A percentile compares a stretch with the other conserved stretches of the same genome.
phyloP scores from a whole-genome alignment of 1,140 invertebrate genomes.

The Tribolium castaneum region DNA sequence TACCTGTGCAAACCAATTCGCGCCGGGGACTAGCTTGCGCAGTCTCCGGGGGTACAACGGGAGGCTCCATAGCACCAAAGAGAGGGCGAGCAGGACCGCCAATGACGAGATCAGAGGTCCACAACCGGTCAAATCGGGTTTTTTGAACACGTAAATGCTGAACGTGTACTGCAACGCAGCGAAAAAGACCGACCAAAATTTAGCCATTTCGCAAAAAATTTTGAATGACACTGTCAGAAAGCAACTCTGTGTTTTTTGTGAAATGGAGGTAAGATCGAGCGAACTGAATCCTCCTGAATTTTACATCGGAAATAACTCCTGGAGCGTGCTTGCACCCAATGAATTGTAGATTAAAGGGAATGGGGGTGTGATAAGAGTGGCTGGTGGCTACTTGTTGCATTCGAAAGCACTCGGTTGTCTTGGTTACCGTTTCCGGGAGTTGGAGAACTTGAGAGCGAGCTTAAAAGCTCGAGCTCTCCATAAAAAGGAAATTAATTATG shows the following conservation, averaged over 20 bases:
- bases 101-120: constrained; percentile 56
- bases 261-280: neutral
- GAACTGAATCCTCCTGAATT: neutral
- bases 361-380: neutral
- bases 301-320: neutral
- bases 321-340: neutral
- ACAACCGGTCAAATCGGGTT: constrained; percentile 49
- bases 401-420: constrained; percentile 52
- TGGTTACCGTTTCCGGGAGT: constrained; percentile 42
- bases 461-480: constrained; percentile 33
- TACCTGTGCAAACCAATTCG: neutral
- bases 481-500: constrained; percentile 42
- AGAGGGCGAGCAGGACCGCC: constrained; percentile 54
- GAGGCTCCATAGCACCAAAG: constrained; percentile 55
- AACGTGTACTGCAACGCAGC: constrained; percentile 51
- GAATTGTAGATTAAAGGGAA: constrained; percentile 19
- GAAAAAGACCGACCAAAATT: constrained; percentile 51
- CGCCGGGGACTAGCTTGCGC: constrained; percentile 1
- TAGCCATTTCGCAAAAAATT: constrained; percentile 52
- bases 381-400: constrained; percentile 51
- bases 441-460: constrained; percentile 15
- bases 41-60: constrained; percentile 55
- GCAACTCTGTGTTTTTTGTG: neutral
- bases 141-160: constrained; percentile 55
- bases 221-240: neutral